phyloP scores from a whole-genome alignment of 2,797 vertebrate species.

The Onychomys arenicola region DNA sequence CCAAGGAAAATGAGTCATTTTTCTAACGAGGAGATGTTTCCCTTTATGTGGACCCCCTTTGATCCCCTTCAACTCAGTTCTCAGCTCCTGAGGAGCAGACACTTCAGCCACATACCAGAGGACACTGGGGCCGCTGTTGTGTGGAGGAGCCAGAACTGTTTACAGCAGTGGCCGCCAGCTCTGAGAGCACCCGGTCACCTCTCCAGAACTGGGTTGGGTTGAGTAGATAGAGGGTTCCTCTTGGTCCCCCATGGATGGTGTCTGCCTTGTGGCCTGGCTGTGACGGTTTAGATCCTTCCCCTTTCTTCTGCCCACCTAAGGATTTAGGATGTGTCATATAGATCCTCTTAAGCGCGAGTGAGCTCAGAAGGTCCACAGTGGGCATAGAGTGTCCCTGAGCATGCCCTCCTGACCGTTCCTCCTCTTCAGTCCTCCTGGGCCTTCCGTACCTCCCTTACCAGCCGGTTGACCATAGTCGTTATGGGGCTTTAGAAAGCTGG shows the following conservation, averaged over 20 bases:
- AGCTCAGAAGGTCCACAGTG: neutral
- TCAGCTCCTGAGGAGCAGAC: neutral
- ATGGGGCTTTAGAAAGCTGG: neutral
- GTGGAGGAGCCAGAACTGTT: neutral
- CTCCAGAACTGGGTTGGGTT: neutral
- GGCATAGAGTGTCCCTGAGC: neutral
- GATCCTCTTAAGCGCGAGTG: neutral
- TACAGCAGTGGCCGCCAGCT: neutral
- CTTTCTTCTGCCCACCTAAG: neutral
- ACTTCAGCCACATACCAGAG: neutral
- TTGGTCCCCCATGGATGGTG: neutral
- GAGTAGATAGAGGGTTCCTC: neutral
- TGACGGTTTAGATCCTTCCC: neutral
- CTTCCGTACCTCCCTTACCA: too few relatives aligned
- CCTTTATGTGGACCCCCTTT: neutral
- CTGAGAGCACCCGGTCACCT: neutral
- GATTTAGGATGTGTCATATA: neutral
- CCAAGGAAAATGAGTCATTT: slow-evolving; percentile 61
- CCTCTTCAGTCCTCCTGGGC: too few relatives aligned
- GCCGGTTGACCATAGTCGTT: neutral
- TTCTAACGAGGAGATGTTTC: slow-evolving; percentile 1
- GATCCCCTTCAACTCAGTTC: neutral
- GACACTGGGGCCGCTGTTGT: neutral
- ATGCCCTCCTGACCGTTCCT: neutral
- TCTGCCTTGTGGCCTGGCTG: neutral